Evolutionary conservation across 2,888 invertebrate genomes (phyloP).

Genomic region (Parnassius orleans): DNA sequence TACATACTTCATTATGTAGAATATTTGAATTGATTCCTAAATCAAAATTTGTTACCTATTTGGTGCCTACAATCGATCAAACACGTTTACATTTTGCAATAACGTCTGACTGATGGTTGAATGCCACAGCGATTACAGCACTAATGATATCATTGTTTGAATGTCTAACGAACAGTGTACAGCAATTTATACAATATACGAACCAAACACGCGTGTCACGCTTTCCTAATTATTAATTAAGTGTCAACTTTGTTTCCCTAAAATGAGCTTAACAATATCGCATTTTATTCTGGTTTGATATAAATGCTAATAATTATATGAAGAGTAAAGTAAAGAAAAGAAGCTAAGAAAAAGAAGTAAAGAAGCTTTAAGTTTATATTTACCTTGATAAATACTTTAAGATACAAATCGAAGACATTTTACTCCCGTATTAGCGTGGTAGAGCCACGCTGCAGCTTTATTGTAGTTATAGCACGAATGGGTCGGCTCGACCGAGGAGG

Average conservation of each 20-base stretch:
- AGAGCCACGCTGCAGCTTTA: too few species aligned
- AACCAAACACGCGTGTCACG: constrained; percentile 36
- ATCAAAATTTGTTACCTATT: neutral
- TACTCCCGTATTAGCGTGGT: too few species aligned
- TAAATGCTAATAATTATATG: too few species aligned
- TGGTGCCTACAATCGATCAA: constrained; percentile 1
- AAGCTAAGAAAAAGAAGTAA: too few species aligned
- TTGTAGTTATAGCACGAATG: too few species aligned
- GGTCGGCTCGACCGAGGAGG: too few species aligned
- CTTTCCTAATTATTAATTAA: constrained; percentile 40
- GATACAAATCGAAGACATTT: too few species aligned
- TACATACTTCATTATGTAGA: too few species aligned
- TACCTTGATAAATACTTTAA: too few species aligned
- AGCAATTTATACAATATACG: constrained; percentile 44
- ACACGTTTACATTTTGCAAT: constrained; percentile 27
- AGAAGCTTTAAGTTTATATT: too few species aligned
- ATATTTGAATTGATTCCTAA: too few species aligned
- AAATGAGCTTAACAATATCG: constrained; percentile 10
- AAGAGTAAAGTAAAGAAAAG: too few species aligned
- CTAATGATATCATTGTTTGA: constrained; percentile 78
- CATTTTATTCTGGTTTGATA: neutral
- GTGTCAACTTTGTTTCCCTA: constrained; percentile 27
- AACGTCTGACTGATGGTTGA: constrained; percentile 42
- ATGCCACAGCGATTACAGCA: constrained; percentile 67
- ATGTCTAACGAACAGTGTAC: constrained; percentile 70